Evolutionary conservation across 2,113 vertebrate genomes (phyloP), one percentile per base, ranked within the genome.

Genomic region (Scophthalmus maximus): DNA sequence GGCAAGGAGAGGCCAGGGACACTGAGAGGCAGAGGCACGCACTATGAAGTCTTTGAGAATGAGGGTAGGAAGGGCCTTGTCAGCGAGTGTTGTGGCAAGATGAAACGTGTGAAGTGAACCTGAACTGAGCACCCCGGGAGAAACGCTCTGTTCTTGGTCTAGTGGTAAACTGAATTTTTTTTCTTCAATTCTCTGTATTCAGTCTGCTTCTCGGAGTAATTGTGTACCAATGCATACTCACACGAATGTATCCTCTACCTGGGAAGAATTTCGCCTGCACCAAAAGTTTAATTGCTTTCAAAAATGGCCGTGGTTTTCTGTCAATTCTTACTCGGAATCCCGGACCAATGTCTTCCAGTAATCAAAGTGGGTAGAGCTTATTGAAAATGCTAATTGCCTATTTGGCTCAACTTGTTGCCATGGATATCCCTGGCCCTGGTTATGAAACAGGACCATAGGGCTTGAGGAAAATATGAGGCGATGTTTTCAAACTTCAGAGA

Each of bases 1-100:
- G 88, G 81, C 88, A 88, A 92, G 88, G 89, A 90, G 88, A 90
- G 84, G 78, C 71, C 86, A 91, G 87, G 91, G 91, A 84, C 80
- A 67, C 49, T 7, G 64, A 73, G 75, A 59, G 70, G 63, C 59
- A 76, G 72, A 81, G 74, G 55, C 79, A 61, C 5, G 44, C 60
- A 69, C 78, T 73, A 63, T 79, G 69, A 89, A 85, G 75, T 69
- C 66, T 85, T 67, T 76, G 70, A 59, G 72, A 74, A 86, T 85
- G 79, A 84, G 79, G 81, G 53, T 26, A 77, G 79, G 86, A 90
- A 81, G 75, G 72, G 67, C 69, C 7, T 8, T 82, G 87, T 92
- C 89, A 87, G 74, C 50, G 23, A 78, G 56, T 44, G 51, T 36
- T 73, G 61, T 59, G 47, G 65, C 42, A 42, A 66, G 38, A 68